Conservation (phyloP, 1,140 invertebrate species). For the Neelides sp. region DNA sequence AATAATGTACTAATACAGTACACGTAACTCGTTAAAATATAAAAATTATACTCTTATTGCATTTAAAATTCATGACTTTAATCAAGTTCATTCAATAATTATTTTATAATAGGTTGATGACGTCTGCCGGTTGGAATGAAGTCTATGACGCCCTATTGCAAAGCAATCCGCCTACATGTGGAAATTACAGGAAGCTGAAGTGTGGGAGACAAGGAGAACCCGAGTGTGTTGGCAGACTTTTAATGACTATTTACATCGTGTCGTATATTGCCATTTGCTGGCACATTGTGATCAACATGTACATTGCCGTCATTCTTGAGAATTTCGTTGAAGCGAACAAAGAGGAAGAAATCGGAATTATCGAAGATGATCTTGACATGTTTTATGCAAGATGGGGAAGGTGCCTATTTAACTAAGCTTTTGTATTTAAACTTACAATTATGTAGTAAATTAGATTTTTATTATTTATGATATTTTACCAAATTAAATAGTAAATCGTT, state of each 20-base stretch:
- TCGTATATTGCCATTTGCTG: conserved; percentile 90
- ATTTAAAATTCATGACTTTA: too few relatives aligned
- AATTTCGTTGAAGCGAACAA: conserved; percentile 96
- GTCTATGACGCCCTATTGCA: conserved; percentile 76
- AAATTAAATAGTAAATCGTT: too few relatives aligned
- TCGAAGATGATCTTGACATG: conserved; percentile 93
- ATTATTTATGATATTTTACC: too few relatives aligned
- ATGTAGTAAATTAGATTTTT: too few relatives aligned
- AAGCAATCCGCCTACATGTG: conserved; percentile 71
- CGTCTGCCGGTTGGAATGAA: conserved; percentile 87
- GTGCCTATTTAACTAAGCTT: too few relatives aligned
- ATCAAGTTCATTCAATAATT: neutral
- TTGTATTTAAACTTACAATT: too few relatives aligned
- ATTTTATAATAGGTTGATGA: conserved; percentile 56
- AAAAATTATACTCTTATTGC: too few relatives aligned
- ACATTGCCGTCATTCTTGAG: conserved; percentile 91
- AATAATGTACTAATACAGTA: too few relatives aligned
- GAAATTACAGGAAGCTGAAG: neutral
- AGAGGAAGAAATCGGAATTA: conserved; percentile 89
- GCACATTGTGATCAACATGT: conserved; percentile 96
- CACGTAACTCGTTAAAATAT: too few relatives aligned
- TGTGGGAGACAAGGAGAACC: neutral
- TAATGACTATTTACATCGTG: conserved; percentile 81
- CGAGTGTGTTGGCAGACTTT: neutral
- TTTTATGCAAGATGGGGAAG: conserved; percentile 91